These are phyloP conservation scores for Stegostoma tigrinum DNA, from an alignment of 2,113 vertebrate species.

Conservation along the genomic window DNA sequence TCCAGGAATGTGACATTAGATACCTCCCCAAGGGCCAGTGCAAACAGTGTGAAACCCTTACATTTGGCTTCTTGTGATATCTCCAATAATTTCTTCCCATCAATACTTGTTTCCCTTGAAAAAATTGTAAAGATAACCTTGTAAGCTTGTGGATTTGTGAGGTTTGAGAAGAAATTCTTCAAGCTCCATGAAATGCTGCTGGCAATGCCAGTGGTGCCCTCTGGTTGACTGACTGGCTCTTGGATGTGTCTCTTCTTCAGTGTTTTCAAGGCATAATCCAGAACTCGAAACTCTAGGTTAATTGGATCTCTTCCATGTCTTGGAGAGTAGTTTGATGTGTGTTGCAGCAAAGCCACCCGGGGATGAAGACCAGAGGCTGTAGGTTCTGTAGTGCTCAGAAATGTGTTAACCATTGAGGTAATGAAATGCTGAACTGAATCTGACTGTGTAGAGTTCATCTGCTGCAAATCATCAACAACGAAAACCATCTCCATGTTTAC, in stretches of 20 bases:
- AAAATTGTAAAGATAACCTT: slow-evolving; percentile 62
- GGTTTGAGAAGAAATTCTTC: slow-evolving; percentile 56
- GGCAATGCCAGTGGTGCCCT: slow-evolving; percentile 57
- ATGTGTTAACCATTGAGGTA: slow-evolving; percentile 57
- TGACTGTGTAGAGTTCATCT: slow-evolving; percentile 56
- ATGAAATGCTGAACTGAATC: slow-evolving; percentile 59
- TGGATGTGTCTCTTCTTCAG: slow-evolving; percentile 61
- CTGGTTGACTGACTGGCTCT: slow-evolving; percentile 48
- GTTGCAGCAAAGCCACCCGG: slow-evolving; percentile 63
- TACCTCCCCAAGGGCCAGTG: slow-evolving; percentile 55
- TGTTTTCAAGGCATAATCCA: slow-evolving; percentile 44
- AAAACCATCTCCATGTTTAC: slow-evolving; percentile 66
- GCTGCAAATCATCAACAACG: slow-evolving; percentile 65
- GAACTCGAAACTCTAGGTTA: slow-evolving; percentile 60
- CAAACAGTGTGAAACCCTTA: slow-evolving; percentile 66
- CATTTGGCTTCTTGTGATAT: slow-evolving; percentile 66
- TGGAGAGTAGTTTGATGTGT: slow-evolving; percentile 50
- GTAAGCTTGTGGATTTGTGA: slow-evolving; percentile 43
- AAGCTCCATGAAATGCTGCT: slow-evolving; percentile 60
- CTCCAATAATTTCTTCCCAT: slow-evolving; percentile 55
- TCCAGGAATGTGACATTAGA: slow-evolving; percentile 54
- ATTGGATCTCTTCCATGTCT: slow-evolving; percentile 44
- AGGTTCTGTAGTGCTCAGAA: slow-evolving; percentile 58
- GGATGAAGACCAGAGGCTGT: slow-evolving; percentile 39
- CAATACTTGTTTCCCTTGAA: slow-evolving; percentile 57